Conservation (phyloP, 2,113 vertebrate genomes). For the Antechinus flavipes region DNA sequence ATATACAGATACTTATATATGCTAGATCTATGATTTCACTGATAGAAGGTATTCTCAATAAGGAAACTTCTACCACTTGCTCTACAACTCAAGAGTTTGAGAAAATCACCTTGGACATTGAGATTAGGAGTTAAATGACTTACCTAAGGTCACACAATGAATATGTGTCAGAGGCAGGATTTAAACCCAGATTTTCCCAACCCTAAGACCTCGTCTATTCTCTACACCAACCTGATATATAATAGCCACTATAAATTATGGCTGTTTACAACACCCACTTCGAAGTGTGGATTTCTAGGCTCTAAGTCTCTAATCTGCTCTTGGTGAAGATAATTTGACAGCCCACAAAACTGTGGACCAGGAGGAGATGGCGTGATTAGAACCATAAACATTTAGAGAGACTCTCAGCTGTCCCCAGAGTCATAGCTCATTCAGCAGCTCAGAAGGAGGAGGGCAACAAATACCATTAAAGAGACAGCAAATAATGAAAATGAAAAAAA, state of each 20-base stretch:
- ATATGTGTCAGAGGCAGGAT: background rate
- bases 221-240: background rate
- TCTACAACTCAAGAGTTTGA: background rate
- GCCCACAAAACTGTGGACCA: background rate
- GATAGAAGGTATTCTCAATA: background rate
- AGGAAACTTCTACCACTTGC: background rate
- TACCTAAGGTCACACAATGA: background rate
- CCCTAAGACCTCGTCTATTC: background rate
- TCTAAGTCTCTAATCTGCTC: conserved; percentile 58
- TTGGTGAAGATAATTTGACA: conserved; percentile 55
- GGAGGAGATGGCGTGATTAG: conserved; percentile 21
- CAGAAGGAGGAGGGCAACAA: conserved; percentile 50
- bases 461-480: conserved; percentile 58
- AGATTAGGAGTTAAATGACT: background rate
- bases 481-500: conserved; percentile 68
- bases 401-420: conserved; percentile 58
- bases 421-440: conserved; percentile 67
- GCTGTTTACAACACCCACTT: conserved; percentile 49
- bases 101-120: background rate
- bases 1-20: background rate
- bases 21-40: background rate
- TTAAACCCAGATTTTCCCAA: background rate
- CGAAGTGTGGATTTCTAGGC: conserved; percentile 28
- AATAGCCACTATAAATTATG: conserved; percentile 38
- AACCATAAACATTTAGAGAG: conserved; percentile 58